Base-by-base conservation (phyloP, 2,113 vertebrate genomes). In the Ammodytes dubius region DNA sequence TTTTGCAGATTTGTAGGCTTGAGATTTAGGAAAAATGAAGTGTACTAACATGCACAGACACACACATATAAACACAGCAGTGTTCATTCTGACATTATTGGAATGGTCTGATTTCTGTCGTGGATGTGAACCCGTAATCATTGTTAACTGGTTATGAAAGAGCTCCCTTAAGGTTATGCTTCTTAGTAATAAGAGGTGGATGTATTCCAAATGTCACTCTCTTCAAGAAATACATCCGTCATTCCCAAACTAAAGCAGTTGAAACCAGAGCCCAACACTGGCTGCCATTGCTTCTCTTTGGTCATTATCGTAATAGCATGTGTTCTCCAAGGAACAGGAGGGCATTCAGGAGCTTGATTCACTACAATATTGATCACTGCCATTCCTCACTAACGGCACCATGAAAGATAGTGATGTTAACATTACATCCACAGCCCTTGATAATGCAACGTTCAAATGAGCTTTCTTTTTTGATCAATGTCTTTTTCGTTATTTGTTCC, bases 1-100 rank as follows among this genome's bases (percentile, higher is more conserved):
- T 27, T 17, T 2, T 11, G 27, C 53, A 64, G 0, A 70, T 79
- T 76, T 76, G 37, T 79, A 60, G 68, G 67, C 45, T 80, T 45
- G 8, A 57, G 47, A 0, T 76, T 81, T 46, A 53, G 13, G 37
- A 47, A 37, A 50, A 56, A 58, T 58, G 13, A 12, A 19, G 2
- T 59, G 27, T 54, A 3, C 27, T 56, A 10, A 49, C 37, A 3
- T n/a, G 19, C 43, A 46, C 15, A 37, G 6, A 7, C 69, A 79
- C 14, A 2, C 69, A 81, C 7, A 56, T 37, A 13, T 9, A 6
- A 42, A 40, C 45, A 45, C 42, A 27, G 27, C 15, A 13, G 19
- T n/a, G 10, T 54, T 63, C 0, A 39, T 58, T 64, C 65, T 57
- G 14, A 19, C 74, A 35, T 12, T 1, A 12, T 43, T 43, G 27